Base-by-base conservation (phyloP, 2,113 vertebrate species). In the Oreocharis arfaki region DNA sequence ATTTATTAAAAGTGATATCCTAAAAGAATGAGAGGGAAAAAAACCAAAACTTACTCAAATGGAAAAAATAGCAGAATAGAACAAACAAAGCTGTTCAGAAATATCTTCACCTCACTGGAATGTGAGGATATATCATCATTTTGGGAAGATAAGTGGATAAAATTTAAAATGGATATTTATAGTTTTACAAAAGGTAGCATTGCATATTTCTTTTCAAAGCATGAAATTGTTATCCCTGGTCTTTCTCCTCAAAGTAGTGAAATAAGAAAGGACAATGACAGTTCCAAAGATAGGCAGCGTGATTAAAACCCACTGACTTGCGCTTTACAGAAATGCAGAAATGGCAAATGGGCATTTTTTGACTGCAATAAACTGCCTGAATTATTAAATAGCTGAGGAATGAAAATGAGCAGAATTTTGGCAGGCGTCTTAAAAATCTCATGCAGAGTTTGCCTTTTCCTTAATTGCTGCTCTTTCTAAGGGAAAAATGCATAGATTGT, bases 351-450 rank as follows among this genome's bases (percentile, higher is more conserved):
- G 84, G 52, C 83, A 10, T 93, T 95, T 96, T 88, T 94, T 73
- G 47, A 86, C 93, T 95, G 71, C 80, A 76, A 2, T 65, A 74
- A 84, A 63, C 87, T 70, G 41, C 46, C 73, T 95, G 90, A 97
- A 96, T 97, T 96, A 96, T 95, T 97, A 91, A 97, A 94, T 83
- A 97, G 52, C 73, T 84, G 71, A 93, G 89, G 63, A 96, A 79
- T 84, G 46, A 89, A 93, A 96, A 84, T 83, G 78, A 95, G 57
- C 60, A 71, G 84, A 83, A 91, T 84, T 95, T 96, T 95, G 88
- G 91, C 92, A 95, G 37, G 37, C 68, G 6, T 84, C 79, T 86
- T 89, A 61, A 87, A 88, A 90, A 85, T 37, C 84, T 84, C 53
- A 55, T 89, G 83, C 69, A 95, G 64, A 70, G 49, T 84, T 95